Percentiles rank a stretch among this genome's conserved stretches.
Evolutionary conservation across 2,888 invertebrate genomes (phyloP).

Genomic region (Colletes collaris): DNA sequence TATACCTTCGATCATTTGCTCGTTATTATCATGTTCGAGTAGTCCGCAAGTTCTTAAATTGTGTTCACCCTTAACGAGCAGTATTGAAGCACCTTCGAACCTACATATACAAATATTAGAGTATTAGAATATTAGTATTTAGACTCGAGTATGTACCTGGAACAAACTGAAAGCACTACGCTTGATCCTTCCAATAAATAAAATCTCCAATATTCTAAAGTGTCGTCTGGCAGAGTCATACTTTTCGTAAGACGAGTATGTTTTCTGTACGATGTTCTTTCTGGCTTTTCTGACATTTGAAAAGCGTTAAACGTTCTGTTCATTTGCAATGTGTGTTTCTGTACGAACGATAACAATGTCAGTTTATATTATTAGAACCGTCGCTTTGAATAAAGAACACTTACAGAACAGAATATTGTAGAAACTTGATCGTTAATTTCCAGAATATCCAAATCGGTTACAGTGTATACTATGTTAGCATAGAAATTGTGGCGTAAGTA

Average conservation of each 20-base stretch:
- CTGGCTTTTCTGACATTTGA: slow-evolving; percentile 88
- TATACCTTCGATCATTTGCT: slow-evolving; percentile 84
- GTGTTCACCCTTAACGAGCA: slow-evolving; percentile 92
- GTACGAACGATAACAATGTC: slow-evolving; percentile 61
- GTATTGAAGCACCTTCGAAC: slow-evolving; percentile 89
- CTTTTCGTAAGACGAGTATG: slow-evolving; percentile 92
- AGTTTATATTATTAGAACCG: not conserved
- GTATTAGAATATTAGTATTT: not conserved
- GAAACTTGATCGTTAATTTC: slow-evolving; percentile 93
- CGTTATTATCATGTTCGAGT: slow-evolving; percentile 88
- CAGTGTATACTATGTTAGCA: slow-evolving; percentile 90
- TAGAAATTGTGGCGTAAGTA: slow-evolving; percentile 91
- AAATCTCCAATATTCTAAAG: slow-evolving; percentile 95
- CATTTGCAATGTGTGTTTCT: slow-evolving; percentile 91
- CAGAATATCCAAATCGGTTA: slow-evolving; percentile 93
- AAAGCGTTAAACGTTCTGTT: slow-evolving; percentile 89
- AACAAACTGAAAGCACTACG: slow-evolving; percentile 91
- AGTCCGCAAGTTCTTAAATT: slow-evolving; percentile 91
- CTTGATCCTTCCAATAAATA: slow-evolving; percentile 91
- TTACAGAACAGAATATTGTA: slow-evolving; percentile 89
- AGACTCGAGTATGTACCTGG: slow-evolving; percentile 84
- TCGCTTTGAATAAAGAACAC: slow-evolving; percentile 10
- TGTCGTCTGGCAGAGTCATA: slow-evolving; percentile 92
- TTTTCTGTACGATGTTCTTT: slow-evolving; percentile 87
- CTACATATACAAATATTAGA: slow-evolving; percentile 58